phyloP scores from a whole-genome alignment of 1,140 invertebrate species.

The Apocrypta bakeri region DNA sequence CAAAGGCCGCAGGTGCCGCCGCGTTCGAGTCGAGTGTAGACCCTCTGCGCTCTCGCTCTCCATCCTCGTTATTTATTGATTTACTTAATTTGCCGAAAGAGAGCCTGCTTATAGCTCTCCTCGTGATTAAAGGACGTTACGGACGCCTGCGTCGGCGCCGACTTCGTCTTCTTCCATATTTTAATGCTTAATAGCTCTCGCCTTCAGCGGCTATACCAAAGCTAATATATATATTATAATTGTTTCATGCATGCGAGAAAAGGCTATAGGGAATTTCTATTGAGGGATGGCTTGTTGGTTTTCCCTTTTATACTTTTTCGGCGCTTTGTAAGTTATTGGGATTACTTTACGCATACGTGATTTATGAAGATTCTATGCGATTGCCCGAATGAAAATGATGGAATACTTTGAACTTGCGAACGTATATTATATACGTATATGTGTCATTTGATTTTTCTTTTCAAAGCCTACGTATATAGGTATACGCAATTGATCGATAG shows the following conservation, averaged over 20 bases:
- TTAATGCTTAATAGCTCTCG: constrained; percentile 71
- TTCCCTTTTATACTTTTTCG: neutral
- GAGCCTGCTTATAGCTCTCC: constrained; percentile 66
- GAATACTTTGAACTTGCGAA: neutral
- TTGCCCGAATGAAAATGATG: too few relatives aligned
- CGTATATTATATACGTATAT: too few relatives aligned
- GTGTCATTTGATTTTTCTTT: too few relatives aligned
- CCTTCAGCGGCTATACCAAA: constrained; percentile 54
- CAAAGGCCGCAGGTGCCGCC: constrained; percentile 69
- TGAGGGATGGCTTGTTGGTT: neutral
- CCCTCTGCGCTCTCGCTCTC: constrained; percentile 26
- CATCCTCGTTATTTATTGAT: constrained; percentile 74
- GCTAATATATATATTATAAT: constrained; percentile 59
- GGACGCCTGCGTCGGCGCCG: constrained; percentile 66
- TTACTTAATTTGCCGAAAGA: constrained; percentile 73
- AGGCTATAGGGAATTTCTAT: neutral
- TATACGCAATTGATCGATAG: too few relatives aligned
- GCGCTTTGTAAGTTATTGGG: neutral
- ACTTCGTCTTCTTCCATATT: constrained; percentile 63
- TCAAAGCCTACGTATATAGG: too few relatives aligned
- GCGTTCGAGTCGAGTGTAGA: constrained; percentile 42
- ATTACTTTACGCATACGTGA: neutral
- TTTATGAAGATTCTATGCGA: neutral
- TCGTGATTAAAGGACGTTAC: constrained; percentile 75
- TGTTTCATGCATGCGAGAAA: constrained; percentile 30